Base-by-base conservation (phyloP, 1,140 invertebrate genomes). In the Trinorchestia longiramus region DNA sequence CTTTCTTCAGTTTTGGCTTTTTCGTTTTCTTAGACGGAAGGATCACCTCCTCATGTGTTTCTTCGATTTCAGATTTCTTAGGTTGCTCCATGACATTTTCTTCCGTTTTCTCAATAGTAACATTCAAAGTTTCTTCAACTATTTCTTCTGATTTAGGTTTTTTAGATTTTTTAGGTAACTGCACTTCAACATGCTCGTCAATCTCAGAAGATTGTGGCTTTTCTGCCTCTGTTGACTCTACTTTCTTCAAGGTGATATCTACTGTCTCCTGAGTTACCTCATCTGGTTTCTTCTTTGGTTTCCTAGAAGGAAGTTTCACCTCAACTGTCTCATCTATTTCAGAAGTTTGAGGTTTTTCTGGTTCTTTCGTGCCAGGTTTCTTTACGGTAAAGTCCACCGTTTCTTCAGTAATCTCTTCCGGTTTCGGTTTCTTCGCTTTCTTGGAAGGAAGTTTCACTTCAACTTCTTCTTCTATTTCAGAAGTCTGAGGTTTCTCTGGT, bases 221-320 rank as follows among this genome's bases (percentile, higher is more conserved):
- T 57, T 97, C 95, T 15, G 96, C 42, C 94, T 96, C 96, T 44
- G 41, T 91, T 23, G 41, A 11, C 36, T 36, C 88, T 17, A 4
- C 28, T 90, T 95, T 96, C 88, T 96, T 96, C 45, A 96, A 91
- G 28, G 96, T 96, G n/a, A 97, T 96, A 96, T 97, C 97, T 95
- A 97, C 96, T 91, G 97, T 96, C 95, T 97, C 97, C 88, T 97
- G 96, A 87, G 97, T 95, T 8, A 91, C 41, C 41, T 91, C 88
- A 42, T 91, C 41, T 91, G 19, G 6, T 41, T 42, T 42, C 43
- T 92, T 42, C 90, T 92, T 41, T 40, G 87, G 17, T 43, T 92
- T 92, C 90, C 43, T 92, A 43, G 43, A 28, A 11, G 90, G 90
- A 40, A 92, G 23, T 42, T 42, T 92, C 41, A 92, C 92, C n/a